Evolutionary conservation across 2,888 invertebrate species (phyloP).

Genomic region (Parnassius mnemosyne): DNA sequence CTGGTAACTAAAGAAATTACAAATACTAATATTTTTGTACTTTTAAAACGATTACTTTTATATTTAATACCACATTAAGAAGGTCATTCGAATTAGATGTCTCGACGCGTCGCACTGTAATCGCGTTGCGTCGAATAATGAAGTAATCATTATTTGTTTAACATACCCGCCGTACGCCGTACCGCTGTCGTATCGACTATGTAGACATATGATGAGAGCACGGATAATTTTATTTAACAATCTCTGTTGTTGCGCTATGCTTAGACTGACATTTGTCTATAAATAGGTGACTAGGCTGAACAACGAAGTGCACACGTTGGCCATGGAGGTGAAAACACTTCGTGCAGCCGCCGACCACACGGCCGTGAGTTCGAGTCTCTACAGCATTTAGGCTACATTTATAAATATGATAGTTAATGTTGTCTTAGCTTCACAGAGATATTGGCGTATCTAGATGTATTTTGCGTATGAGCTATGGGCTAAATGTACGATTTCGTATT

Average conservation of each 20-base stretch:
- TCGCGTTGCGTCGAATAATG: too few relatives aligned
- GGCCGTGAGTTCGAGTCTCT: slow-evolving; percentile 73
- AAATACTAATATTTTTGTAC: too few relatives aligned
- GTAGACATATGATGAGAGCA: too few relatives aligned
- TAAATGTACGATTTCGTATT: background rate
- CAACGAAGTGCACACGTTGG: slow-evolving; percentile 87
- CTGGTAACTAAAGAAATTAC: too few relatives aligned
- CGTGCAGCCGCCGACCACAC: slow-evolving; percentile 53
- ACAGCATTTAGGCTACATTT: slow-evolving; percentile 59
- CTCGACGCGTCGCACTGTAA: too few relatives aligned
- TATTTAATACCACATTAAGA: too few relatives aligned
- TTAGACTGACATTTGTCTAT: slow-evolving; percentile 17
- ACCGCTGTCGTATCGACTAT: too few relatives aligned
- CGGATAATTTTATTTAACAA: too few relatives aligned
- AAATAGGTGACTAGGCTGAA: slow-evolving; percentile 81
- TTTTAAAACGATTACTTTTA: too few relatives aligned
- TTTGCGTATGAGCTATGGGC: background rate
- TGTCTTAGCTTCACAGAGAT: slow-evolving; percentile 1
- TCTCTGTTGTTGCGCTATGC: background rate
- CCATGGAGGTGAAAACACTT: slow-evolving; percentile 80
- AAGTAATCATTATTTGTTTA: too few relatives aligned
- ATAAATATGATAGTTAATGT: slow-evolving; percentile 10
- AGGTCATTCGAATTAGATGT: too few relatives aligned
- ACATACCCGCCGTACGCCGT: too few relatives aligned
- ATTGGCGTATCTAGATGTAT: slow-evolving; percentile 7